phyloP scores from a whole-genome alignment of 1,140 invertebrate species.

The Caenorhabditis briggsae region DNA sequence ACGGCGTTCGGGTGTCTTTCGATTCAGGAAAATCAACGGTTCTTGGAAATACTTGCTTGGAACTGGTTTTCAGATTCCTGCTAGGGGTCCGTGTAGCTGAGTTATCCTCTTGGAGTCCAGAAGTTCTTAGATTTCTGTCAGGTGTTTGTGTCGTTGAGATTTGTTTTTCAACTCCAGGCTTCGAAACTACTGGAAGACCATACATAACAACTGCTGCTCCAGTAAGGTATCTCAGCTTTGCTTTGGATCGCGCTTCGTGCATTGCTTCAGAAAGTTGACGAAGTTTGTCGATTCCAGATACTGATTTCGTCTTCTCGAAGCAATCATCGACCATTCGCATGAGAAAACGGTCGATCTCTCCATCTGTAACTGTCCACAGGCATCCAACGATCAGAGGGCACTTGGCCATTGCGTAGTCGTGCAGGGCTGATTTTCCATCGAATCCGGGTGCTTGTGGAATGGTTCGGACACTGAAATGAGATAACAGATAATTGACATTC shows the following conservation, averaged over 20 bases:
- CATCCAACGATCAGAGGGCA: constrained; percentile 74
- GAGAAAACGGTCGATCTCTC: constrained; percentile 71
- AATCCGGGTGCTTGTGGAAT: constrained; percentile 68
- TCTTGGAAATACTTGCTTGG: too few species aligned
- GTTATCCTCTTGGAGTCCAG: not conserved
- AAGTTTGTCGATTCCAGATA: constrained; percentile 57
- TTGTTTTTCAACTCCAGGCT: not conserved
- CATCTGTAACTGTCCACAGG: constrained; percentile 75
- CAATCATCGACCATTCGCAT: constrained; percentile 64
- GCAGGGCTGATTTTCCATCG: constrained; percentile 69
- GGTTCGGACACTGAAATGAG: constrained; percentile 70
- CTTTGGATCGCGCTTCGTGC: constrained; percentile 67
- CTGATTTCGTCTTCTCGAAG: constrained; percentile 4
- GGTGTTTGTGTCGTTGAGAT: not conserved
- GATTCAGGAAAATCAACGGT: too few species aligned
- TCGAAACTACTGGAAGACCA: constrained; percentile 68
- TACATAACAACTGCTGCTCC: constrained; percentile 73
- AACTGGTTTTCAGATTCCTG: not conserved
- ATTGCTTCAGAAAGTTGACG: constrained; percentile 69
- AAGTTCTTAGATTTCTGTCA: not conserved
- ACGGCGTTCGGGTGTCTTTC: not conserved
- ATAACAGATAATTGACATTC: constrained; percentile 11
- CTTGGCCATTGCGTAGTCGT: constrained; percentile 72
- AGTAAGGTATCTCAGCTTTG: constrained; percentile 71
- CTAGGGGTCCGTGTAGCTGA: too few species aligned